Base-by-base conservation (phyloP, 2,888 invertebrate genomes). In the Dryobota labecula region DNA sequence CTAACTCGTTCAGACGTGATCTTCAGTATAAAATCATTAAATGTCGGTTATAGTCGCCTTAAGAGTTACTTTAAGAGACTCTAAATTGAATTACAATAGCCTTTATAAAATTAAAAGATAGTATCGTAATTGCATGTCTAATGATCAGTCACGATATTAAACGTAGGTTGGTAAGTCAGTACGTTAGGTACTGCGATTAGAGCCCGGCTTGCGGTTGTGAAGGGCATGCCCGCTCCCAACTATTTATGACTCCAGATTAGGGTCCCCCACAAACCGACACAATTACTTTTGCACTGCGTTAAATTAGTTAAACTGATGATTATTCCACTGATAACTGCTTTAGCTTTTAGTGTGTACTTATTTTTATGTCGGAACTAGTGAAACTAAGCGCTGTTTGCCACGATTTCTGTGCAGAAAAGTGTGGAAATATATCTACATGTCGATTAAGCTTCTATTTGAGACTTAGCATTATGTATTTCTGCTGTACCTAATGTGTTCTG, bases 191-290 rank as follows among this genome's bases (percentile, higher is more conserved):
- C 43, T 47, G 65, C 70, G 66, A 67, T 64, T 80, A 80, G 64
- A 80, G 30, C 58, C 62, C 18, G 64, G 43, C n/a, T 60, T 86
- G 84, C 74, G 84, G 84, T 76, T 63, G 24, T 58, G n/a, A 63
- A 63, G 73, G 73, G 68, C 56, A 36, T 47, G 43, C 60, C 78
- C 27, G 56, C 65, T 43, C 62, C 62, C 66, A 67, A 85, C 75
- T 84, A 84, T 84, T 86, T 84, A 84, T 76, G 86, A 71, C 69
- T 53, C 62, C 68, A 84, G 84, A 84, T 84, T 84, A 78, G 73
- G 81, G 78, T 73, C 72, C 70, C 76, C 82, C 74, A 70, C 82
- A 86, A 78, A 68, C 76, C 70, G 69, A 83, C 82, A 78, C 75
- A 84, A 85, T 84, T 85, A 76, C 86, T 86, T 84, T 76, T 78